phyloP scores from a whole-genome alignment of 2,888 invertebrate species.

The Lycia hirtaria region DNA sequence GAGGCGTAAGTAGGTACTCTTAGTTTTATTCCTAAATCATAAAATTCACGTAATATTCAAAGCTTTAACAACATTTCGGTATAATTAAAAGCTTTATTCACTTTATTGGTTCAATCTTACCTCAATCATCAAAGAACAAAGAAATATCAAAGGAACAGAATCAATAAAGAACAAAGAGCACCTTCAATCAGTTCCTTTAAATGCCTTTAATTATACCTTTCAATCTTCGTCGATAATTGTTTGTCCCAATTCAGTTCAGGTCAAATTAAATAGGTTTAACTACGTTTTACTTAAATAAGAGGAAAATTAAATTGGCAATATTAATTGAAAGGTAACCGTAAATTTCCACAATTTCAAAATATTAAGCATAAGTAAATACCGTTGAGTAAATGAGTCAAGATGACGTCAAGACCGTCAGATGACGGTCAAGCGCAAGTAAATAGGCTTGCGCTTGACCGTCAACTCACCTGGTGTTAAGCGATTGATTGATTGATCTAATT shows the following conservation, averaged over 20 bases:
- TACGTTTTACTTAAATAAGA: background rate
- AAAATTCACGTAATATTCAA: no score
- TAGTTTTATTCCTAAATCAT: no score
- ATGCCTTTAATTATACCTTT: constrained; percentile 10
- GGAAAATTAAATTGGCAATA: background rate
- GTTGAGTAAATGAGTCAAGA: no score
- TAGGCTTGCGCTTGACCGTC: no score
- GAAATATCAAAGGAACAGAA: background rate
- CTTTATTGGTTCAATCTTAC: constrained; percentile 2
- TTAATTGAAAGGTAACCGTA: no score
- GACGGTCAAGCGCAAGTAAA: no score
- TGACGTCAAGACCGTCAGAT: no score
- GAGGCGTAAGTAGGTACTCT: no score
- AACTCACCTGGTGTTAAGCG: no score
- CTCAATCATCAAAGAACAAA: constrained; percentile 2
- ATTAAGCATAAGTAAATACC: no score
- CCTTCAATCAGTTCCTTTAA: constrained; percentile 5
- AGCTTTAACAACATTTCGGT: background rate
- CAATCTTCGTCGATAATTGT: constrained; percentile 1
- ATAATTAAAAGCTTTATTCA: background rate
- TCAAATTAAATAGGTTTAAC: background rate
- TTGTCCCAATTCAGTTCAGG: constrained; percentile 6
- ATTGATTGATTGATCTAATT: no score
- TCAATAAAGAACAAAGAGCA: constrained; percentile 8
- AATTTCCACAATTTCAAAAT: no score